These are phyloP conservation scores for Eubasilissa splendida DNA, from an alignment of 2,888 invertebrate species.

Conservation along the genomic window DNA sequence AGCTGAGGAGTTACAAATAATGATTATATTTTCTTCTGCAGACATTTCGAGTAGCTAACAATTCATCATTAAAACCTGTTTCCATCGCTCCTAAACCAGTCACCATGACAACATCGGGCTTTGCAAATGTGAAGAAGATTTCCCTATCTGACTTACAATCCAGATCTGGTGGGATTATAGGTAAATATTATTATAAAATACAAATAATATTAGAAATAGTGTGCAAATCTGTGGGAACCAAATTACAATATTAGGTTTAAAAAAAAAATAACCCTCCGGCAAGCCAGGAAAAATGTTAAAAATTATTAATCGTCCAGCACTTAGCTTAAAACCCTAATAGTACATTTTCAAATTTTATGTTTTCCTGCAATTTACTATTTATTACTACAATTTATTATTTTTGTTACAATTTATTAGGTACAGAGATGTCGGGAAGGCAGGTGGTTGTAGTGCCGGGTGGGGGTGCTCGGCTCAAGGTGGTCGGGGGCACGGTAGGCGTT, in stretches of 20 bases:
- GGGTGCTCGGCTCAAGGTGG: conserved; percentile 67
- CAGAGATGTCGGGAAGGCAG: conserved; percentile 69
- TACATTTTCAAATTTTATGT: too few relatives aligned
- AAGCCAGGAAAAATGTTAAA: too few relatives aligned
- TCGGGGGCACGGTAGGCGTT: conserved; percentile 63
- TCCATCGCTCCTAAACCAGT: conserved; percentile 72
- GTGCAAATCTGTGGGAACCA: too few relatives aligned
- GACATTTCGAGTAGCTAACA: conserved; percentile 57
- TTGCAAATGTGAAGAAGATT: conserved; percentile 59
- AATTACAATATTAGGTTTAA: too few relatives aligned
- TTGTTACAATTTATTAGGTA: conserved; percentile 59
- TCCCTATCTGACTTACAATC: conserved; percentile 49
- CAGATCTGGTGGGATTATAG: conserved; percentile 41
- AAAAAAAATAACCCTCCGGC: too few relatives aligned
- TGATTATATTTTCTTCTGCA: conserved; percentile 26
- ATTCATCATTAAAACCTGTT: conserved; percentile 65
- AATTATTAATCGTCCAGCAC: too few relatives aligned
- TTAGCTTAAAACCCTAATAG: too few relatives aligned
- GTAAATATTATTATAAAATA: conserved; percentile 32
- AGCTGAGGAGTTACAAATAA: too few relatives aligned
- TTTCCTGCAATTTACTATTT: too few relatives aligned
- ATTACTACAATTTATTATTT: neutral
- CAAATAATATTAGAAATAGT: too few relatives aligned
- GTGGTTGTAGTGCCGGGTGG: conserved; percentile 59
- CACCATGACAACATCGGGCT: conserved; percentile 62